Base-by-base conservation (phyloP, 2,797 vertebrate genomes). In the Falco peregrinus region DNA sequence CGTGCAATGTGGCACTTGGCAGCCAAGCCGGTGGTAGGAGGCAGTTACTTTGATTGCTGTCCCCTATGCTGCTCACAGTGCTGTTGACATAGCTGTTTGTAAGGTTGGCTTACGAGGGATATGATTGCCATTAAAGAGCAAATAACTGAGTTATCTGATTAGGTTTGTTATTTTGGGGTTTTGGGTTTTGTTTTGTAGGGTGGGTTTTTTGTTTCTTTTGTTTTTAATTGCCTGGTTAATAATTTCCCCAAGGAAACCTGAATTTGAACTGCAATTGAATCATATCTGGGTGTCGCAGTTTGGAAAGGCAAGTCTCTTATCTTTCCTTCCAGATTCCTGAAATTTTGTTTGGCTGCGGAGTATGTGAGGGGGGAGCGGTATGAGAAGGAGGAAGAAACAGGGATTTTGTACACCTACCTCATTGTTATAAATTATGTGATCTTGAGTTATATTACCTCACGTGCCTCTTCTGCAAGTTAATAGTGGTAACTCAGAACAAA, bases 161-260 rank as follows among this genome's bases (percentile, higher is more conserved):
- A 43, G 20, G 4, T 6, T 13, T 65, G 39, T 41, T 47, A 16
- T 14, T 25, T 26, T 9, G 6, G 2, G 1, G 2, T 3, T 13
- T 59, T 15, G 24, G 6, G 6, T 14, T 53, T 68, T n/a, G 19
- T 51, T 57, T 71, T 31, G 12, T 51, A 29, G 6, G 5, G 21
- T n/a, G 31, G 1, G 31, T 14, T 51, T 47, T 51, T 48, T 6
- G 1, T 10, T 41, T 51, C 9, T 12, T 85, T n/a, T n/a, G 11
- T 14, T 87, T 67, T 39, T 16, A 41, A 41, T 77, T 37, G n/a
- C 51, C 50, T 64, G 74, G 33, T 25, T 54, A 45, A 77, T 73
- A 0, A 6, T 14, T 92, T 81, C 39, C 43, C 5, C 11, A 51
- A 28, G 16, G 25, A 76, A 75, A 70, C 29, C 35, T 28, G n/a